Conservation (phyloP, 2,888 invertebrate species). For the Acrobasis suavella region DNA sequence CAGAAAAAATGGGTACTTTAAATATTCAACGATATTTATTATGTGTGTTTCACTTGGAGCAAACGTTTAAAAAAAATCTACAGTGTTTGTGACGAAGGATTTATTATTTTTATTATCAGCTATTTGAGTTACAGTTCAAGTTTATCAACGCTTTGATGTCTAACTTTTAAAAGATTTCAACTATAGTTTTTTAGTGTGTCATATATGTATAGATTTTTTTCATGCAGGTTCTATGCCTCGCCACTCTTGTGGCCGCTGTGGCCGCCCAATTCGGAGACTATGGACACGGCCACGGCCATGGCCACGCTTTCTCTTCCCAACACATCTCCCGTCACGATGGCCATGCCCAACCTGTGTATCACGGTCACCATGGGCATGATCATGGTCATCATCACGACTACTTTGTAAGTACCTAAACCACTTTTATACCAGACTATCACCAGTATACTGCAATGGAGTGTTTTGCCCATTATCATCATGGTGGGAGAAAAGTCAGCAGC, state of each 20-base stretch:
- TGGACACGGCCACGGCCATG: conserved; percentile 51
- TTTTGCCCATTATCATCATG: too few species aligned
- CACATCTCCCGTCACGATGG: conserved; percentile 39
- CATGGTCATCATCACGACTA: conserved; percentile 27
- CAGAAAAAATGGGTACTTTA: too few species aligned
- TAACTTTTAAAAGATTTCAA: too few species aligned
- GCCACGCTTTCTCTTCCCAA: conserved; percentile 42
- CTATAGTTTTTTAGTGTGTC: too few species aligned
- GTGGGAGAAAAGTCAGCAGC: too few species aligned
- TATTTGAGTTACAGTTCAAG: too few species aligned
- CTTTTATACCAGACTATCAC: background rate
- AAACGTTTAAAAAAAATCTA: too few species aligned
- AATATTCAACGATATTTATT: too few species aligned
- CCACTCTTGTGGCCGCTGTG: conserved; percentile 28
- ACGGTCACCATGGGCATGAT: conserved; percentile 22
- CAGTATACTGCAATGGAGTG: background rate
- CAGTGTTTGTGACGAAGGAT: too few species aligned
- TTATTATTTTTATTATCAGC: too few species aligned
- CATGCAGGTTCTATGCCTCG: conserved; percentile 15
- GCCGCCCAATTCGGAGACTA: conserved; percentile 23
- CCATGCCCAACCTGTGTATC: conserved; percentile 31
- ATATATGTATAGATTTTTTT: background rate
- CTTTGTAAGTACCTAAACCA: conserved; percentile 22
- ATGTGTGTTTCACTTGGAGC: too few species aligned
- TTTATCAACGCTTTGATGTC: too few species aligned